Percentiles rank a stretch among this genome's conserved stretches.
phyloP scores from a whole-genome alignment of 2,797 vertebrate species.

The Coilia nasus region DNA sequence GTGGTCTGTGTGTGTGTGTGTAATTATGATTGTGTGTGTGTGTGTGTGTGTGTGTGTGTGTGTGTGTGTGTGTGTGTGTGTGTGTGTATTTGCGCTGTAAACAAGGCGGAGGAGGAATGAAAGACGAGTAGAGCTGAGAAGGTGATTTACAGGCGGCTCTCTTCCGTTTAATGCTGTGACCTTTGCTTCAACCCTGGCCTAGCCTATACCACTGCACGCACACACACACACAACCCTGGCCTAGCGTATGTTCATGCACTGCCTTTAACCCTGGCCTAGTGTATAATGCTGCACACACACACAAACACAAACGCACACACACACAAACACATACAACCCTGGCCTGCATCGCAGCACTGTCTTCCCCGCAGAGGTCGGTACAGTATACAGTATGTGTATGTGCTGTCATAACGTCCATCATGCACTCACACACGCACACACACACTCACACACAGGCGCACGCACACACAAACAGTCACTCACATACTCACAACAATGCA shows the following conservation, averaged over 20 bases:
- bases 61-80: slow-evolving; percentile 14
- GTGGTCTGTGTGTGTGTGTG: too few species aligned
- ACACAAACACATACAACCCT: neutral
- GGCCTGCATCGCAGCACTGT: too few species aligned
- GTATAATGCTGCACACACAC: neutral
- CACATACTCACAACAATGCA: neutral
- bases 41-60: slow-evolving; percentile 1
- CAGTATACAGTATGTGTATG: too few species aligned
- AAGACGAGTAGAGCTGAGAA: slow-evolving; percentile 34
- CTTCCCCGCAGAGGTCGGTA: too few species aligned
- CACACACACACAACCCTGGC: neutral
- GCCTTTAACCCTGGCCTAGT: neutral
- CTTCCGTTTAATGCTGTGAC: slow-evolving; percentile 38
- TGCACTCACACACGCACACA: neutral
- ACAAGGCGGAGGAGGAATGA: slow-evolving; percentile 41
- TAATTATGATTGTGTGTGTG: neutral
- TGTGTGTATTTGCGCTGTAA: slow-evolving; percentile 39
- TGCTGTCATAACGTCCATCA: too few species aligned
- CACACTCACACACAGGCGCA: neutral
- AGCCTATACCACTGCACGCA: neutral
- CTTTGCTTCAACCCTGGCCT: slow-evolving; percentile 43
- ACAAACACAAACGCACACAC: neutral
- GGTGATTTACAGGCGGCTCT: slow-evolving; percentile 41
- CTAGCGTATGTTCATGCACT: neutral
- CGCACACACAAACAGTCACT: neutral